Conservation (phyloP, 2,113 vertebrate genomes). For the Trogon melanurus region DNA sequence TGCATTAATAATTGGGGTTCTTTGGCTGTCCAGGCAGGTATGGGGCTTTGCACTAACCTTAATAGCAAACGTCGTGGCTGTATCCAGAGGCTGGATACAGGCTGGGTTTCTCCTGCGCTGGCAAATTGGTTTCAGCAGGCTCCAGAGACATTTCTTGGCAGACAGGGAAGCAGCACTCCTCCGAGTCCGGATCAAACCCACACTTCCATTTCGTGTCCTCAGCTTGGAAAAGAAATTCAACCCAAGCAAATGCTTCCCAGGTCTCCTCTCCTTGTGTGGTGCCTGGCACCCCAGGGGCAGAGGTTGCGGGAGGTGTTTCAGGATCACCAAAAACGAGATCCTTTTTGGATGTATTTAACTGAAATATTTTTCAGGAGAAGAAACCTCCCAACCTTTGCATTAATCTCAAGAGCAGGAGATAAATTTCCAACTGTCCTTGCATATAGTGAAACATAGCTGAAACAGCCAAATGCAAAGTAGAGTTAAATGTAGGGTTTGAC, state of each 20-base stretch:
- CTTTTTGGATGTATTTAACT: background rate
- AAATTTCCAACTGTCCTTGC: constrained; percentile 12
- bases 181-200: background rate
- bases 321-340: background rate
- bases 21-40: background rate
- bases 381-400: background rate
- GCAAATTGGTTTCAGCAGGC: background rate
- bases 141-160: background rate
- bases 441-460: constrained; percentile 55
- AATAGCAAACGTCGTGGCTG: background rate
- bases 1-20: constrained; percentile 19
- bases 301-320: background rate
- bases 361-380: background rate
- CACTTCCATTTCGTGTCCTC: background rate
- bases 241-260: background rate
- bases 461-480: constrained; percentile 34
- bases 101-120: background rate
- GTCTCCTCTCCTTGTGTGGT: background rate
- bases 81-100: background rate
- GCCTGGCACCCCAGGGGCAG: background rate
- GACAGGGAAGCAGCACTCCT: background rate
- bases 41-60: background rate
- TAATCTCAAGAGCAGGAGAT: constrained; percentile 14
- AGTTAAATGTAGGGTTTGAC: constrained; percentile 46
- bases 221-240: background rate